Evolutionary conservation across 2,888 invertebrate species (phyloP).

Genomic region (Seira sanloemensis): DNA sequence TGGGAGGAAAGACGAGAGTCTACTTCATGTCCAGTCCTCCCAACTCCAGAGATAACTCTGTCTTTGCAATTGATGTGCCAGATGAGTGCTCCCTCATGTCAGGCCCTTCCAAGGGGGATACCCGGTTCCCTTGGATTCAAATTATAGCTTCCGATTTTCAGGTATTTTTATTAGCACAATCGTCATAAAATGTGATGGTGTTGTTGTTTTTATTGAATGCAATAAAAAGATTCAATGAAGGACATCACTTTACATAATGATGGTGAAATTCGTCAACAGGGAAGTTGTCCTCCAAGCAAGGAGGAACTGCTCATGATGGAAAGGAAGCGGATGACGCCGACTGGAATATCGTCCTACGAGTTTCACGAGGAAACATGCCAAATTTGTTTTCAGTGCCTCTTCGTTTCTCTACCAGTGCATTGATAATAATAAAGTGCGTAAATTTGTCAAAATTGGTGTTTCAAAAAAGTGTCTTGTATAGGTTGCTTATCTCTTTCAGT

Average conservation of each 20-base stretch:
- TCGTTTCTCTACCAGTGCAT: constrained; percentile 91
- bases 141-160: constrained; percentile 71
- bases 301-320: constrained; percentile 95
- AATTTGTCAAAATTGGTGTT: too few species aligned
- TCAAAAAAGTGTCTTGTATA: too few species aligned
- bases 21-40: constrained; percentile 93
- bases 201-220: too few species aligned
- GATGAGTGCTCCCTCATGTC: constrained; percentile 45
- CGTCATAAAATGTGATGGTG: not conserved
- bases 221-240: too few species aligned
- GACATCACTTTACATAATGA: too few species aligned
- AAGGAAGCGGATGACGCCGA: constrained; percentile 86
- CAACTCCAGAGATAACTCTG: constrained; percentile 90
- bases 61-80: constrained; percentile 72
- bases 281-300: constrained; percentile 66
- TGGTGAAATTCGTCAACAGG: constrained; percentile 40
- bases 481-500: too few species aligned
- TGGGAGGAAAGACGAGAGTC: constrained; percentile 83
- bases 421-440: constrained; percentile 78
- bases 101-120: constrained; percentile 36
- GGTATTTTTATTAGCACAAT: too few species aligned
- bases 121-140: constrained; percentile 70
- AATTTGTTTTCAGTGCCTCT: constrained; percentile 93
- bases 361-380: constrained; percentile 87
- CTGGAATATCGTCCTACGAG: constrained; percentile 94